Percentiles rank a stretch among this genome's conserved stretches.
Evolutionary conservation across 2,113 vertebrate species (phyloP).

Genomic region (Phocoena sinus): DNA sequence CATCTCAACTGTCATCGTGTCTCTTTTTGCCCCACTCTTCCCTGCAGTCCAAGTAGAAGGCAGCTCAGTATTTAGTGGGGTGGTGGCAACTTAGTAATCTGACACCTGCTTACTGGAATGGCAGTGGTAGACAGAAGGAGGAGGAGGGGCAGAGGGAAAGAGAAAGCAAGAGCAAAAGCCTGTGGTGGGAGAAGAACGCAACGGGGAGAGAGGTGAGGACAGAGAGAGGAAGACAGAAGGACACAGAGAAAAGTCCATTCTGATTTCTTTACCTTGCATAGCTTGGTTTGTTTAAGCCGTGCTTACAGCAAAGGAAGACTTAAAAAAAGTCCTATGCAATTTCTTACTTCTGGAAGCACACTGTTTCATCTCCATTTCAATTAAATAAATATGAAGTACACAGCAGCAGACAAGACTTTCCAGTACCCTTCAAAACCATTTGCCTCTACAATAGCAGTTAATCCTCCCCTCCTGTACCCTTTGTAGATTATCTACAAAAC

Average conservation of each 20-base stretch:
- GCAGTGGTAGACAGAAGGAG: neutral
- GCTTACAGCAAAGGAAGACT: neutral
- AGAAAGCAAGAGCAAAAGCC: neutral
- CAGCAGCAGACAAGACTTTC: neutral
- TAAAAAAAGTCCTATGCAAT: neutral
- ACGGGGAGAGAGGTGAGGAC: neutral
- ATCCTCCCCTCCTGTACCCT: neutral
- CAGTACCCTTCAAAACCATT: constrained; percentile 16
- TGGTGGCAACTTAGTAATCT: neutral
- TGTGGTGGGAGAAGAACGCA: neutral
- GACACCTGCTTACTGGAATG: neutral
- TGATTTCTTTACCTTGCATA: neutral
- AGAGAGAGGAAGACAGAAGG: neutral
- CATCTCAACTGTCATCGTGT: neutral
- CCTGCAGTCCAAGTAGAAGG: neutral
- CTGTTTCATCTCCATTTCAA: constrained; percentile 9
- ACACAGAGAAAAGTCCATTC: neutral
- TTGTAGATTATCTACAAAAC: neutral
- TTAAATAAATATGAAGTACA: constrained; percentile 45
- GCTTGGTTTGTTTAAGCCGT: constrained; percentile 20
- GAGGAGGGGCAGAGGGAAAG: neutral
- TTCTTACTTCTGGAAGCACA: neutral
- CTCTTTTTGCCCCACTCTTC: neutral
- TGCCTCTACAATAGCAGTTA: neutral
- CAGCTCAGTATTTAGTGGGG: neutral